Evolutionary conservation across 2,888 invertebrate species (phyloP), one percentile per base, ranked within the genome.

Genomic region (Ctena decussata): DNA sequence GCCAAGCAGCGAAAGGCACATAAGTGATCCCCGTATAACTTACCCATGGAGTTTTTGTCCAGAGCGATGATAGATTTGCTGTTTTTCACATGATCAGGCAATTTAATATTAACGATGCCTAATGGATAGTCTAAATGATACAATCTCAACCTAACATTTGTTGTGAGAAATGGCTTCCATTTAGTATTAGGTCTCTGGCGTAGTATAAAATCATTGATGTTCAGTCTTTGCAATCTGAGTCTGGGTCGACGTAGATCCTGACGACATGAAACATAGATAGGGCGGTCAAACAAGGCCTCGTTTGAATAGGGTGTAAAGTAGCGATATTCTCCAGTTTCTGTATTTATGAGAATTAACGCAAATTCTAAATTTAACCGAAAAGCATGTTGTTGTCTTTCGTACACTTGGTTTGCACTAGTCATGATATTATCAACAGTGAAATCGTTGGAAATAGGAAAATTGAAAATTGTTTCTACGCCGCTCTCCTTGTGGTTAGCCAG

Each of bases 101-200:
- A 35, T 30, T 57, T 24, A 57, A 57, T 30, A 18, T 71, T 44
- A 6, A 49, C 37, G n/a, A 35, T 32, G 0, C 71, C 72, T 27
- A 72, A 44, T 3, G 72, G 72, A 18, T 72, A 72, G 24, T 41
- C 1, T n/a, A 30, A 27, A 21, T 30, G 21, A 44, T 72, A 72
- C 35, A 72, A 3, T 15, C 8, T 41, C 5, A 72, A 72, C 3
- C 27, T 11, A 80, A 57, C 21, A n/a, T 35, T 53, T 0, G 84
- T 84, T 0, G 81, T 3, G 11, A 84, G 73, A n/a, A 74, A 77
- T 3, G 60, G 74, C 30, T 30, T 35, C 65, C 69, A 84, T 77
- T 84, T 81, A 0, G 84, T 84, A 37, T 84, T 30, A 0, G 77
- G 84, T 53, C 84, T 72, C 46, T 72, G 53, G 21, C 53, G 70